phyloP scores from a whole-genome alignment of 2,113 vertebrate species.

The Ahaetulla prasina region DNA sequence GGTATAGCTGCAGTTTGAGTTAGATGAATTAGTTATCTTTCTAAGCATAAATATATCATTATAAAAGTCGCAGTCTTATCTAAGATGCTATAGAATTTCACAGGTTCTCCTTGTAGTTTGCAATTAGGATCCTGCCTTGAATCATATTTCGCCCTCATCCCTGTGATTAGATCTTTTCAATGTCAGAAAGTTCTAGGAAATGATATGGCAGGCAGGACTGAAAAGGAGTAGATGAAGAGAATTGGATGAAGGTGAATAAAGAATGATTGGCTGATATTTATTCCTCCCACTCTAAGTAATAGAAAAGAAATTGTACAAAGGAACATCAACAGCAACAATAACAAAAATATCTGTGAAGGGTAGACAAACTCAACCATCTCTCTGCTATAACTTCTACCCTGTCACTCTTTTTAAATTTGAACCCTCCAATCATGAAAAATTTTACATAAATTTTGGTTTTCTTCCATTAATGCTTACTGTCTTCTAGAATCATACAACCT shows the following conservation, averaged over 20 bases:
- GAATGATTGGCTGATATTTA: background rate
- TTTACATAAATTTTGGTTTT: background rate
- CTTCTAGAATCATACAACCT: background rate
- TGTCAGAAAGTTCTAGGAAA: background rate
- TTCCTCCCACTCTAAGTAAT: background rate
- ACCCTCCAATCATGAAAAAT: background rate
- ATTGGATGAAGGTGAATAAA: background rate
- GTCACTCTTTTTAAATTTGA: background rate
- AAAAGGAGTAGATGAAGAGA: background rate
- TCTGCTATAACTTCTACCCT: background rate
- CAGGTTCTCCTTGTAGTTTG: background rate
- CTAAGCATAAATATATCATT: background rate
- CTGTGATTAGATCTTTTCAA: background rate
- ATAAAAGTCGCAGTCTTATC: background rate
- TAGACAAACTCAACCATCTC: background rate
- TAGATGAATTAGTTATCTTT: background rate
- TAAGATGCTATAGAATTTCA: background rate
- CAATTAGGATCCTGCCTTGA: background rate
- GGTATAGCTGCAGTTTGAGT: background rate
- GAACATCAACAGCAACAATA: background rate
- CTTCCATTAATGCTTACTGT: background rate
- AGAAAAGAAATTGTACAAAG: background rate
- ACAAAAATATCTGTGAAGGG: background rate
- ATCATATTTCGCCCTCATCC: background rate
- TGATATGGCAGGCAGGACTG: background rate